A percentile compares a stretch with the other conserved stretches of the same genome.
These are phyloP conservation scores for Euplagia quadripunctaria DNA, from an alignment of 2,888 invertebrate species.

Conservation along the genomic window DNA sequence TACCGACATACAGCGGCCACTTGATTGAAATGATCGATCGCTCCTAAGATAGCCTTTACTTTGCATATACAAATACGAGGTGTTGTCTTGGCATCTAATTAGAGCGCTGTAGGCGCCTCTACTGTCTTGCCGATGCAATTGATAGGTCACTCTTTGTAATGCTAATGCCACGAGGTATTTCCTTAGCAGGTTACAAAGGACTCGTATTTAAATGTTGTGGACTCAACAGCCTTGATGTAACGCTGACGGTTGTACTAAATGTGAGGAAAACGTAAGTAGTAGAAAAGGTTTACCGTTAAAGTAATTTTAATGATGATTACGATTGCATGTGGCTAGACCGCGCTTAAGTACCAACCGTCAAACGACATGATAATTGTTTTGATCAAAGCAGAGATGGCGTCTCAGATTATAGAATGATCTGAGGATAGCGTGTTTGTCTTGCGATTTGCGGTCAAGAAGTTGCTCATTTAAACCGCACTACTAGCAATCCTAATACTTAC, in stretches of 20 bases:
- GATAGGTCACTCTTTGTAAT: background rate
- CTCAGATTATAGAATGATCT: too few relatives aligned
- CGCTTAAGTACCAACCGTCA: background rate
- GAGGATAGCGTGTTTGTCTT: too few relatives aligned
- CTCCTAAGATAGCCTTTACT: conserved; percentile 18
- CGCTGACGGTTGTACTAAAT: background rate
- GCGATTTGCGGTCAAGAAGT: too few relatives aligned
- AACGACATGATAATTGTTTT: too few relatives aligned
- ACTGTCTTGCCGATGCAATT: background rate
- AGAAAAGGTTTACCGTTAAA: too few relatives aligned
- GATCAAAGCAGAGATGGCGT: too few relatives aligned
- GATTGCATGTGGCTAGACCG: background rate
- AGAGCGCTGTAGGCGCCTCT: conserved; percentile 3
- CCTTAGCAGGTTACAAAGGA: background rate
- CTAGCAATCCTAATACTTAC: too few relatives aligned
- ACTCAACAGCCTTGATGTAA: background rate
- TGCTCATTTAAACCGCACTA: too few relatives aligned
- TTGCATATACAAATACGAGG: conserved; percentile 12
- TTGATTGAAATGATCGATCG: conserved; percentile 33
- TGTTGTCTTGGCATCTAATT: conserved; percentile 14
- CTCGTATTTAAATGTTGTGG: background rate
- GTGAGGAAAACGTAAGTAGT: too few relatives aligned
- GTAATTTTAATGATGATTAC: background rate
- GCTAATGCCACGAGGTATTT: background rate
- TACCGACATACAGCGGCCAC: conserved; percentile 24